Percentiles rank a stretch among this genome's conserved stretches.
phyloP scores from a whole-genome alignment of 2,113 vertebrate species.

The Sialia sialis region DNA sequence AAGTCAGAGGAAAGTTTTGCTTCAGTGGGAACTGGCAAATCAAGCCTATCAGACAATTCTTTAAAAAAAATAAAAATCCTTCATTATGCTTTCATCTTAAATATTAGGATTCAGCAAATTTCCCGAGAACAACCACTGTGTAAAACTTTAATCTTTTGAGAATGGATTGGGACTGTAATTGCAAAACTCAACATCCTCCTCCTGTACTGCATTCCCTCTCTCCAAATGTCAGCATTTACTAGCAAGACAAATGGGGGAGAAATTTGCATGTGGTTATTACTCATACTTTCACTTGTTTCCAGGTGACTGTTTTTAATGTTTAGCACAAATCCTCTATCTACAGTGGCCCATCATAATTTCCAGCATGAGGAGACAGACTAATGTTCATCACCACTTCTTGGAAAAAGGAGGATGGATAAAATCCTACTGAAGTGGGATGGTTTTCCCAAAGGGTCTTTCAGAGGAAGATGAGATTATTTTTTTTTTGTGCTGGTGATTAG shows the following conservation, averaged over 20 bases:
- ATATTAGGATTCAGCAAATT: slow-evolving; percentile 50
- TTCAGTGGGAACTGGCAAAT: slow-evolving; percentile 23
- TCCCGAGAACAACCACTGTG: slow-evolving; percentile 25
- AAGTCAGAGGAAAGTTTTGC: slow-evolving; percentile 42
- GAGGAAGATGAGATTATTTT: background rate
- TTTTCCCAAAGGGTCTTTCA: background rate
- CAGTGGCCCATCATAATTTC: background rate
- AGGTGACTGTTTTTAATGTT: background rate
- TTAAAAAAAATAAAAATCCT: background rate
- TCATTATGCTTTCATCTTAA: slow-evolving; percentile 48
- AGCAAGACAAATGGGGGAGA: background rate
- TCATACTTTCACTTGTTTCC: background rate
- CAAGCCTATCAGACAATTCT: slow-evolving; percentile 34
- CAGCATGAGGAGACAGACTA: background rate
- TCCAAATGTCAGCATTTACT: background rate
- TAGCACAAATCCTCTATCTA: background rate
- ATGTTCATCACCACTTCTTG: background rate
- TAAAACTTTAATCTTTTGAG: slow-evolving; percentile 58
- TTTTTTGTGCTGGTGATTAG: background rate
- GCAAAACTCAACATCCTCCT: background rate
- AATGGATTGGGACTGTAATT: slow-evolving; percentile 25
- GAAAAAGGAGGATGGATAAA: background rate
- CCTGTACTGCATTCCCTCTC: background rate
- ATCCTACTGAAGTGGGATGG: background rate
- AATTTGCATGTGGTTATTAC: background rate